A percentile compares a stretch with the other conserved stretches of the same genome.
Conservation (phyloP, 2,888 invertebrate genomes). For the Drosophila borborema region DNA sequence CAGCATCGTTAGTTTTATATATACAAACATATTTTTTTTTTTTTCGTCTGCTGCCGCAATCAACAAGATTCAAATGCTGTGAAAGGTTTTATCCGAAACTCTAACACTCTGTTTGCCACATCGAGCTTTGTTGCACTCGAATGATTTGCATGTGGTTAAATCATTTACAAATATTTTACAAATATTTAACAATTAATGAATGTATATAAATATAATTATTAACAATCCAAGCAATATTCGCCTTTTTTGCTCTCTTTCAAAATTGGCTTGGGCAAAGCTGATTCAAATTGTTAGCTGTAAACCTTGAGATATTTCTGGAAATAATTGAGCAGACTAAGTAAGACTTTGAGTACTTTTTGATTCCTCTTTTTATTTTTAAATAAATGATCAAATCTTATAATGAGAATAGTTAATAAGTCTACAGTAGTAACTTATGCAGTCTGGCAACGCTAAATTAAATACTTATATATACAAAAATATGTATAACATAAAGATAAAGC, state of each 20-base stretch:
- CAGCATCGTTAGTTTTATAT: constrained; percentile 15
- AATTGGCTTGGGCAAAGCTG: neutral
- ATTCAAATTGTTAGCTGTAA: neutral
- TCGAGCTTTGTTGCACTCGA: constrained; percentile 45
- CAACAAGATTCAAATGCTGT: constrained; percentile 13
- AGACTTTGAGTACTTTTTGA: too few species aligned
- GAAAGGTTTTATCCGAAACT: constrained; percentile 15
- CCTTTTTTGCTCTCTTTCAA: neutral
- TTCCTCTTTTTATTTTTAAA: too few species aligned
- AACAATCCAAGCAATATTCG: neutral
- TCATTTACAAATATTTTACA: constrained; percentile 5
- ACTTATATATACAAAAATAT: neutral
- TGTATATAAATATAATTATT: neutral
- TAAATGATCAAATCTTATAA: too few species aligned
- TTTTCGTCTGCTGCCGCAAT: constrained; percentile 11
- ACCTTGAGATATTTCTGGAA: neutral
- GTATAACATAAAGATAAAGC: neutral
- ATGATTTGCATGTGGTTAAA: constrained; percentile 46
- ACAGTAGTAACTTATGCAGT: neutral
- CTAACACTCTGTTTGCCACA: constrained; percentile 49
- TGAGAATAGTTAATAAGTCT: neutral
- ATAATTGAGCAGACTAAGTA: neutral
- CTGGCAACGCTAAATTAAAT: neutral
- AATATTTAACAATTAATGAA: neutral
- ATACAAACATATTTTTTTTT: neutral